Percentiles rank a stretch among this genome's conserved stretches.
These are phyloP conservation scores for Drosophila pseudotalamancana DNA, from an alignment of 2,888 invertebrate genomes.

Conservation along the genomic window DNA sequence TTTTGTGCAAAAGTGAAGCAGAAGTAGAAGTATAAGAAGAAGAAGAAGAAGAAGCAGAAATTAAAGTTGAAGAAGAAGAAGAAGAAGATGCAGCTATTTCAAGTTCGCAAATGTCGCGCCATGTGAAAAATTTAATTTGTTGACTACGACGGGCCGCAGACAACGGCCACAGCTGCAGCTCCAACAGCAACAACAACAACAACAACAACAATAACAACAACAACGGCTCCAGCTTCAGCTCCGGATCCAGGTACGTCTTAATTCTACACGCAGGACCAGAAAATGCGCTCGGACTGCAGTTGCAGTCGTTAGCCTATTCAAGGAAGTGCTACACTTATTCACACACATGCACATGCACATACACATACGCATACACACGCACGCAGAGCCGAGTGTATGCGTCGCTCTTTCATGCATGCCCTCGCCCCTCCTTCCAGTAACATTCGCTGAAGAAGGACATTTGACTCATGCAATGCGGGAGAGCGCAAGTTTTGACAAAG, in stretches of 20 bases:
- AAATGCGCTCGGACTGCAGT: slow-evolving; percentile 10
- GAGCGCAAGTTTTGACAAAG: slow-evolving; percentile 31
- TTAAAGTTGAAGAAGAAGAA: neutral
- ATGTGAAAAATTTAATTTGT: slow-evolving; percentile 41
- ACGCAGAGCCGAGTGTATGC: neutral
- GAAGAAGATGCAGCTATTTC: slow-evolving; percentile 4
- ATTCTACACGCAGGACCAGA: slow-evolving; percentile 16
- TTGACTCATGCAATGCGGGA: slow-evolving; percentile 57
- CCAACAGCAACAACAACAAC: slow-evolving; percentile 1
- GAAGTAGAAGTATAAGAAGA: too few relatives aligned
- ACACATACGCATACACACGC: neutral
- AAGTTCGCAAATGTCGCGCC: slow-evolving; percentile 39
- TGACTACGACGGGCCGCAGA: slow-evolving; percentile 5
- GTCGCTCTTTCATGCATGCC: neutral
- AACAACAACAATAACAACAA: neutral
- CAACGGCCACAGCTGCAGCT: slow-evolving; percentile 4
- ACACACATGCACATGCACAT: slow-evolving; percentile 10
- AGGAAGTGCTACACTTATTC: slow-evolving; percentile 45
- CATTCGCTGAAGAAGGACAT: slow-evolving; percentile 69
- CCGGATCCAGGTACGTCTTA: slow-evolving; percentile 42
- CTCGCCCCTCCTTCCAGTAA: too few relatives aligned
- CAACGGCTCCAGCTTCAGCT: neutral
- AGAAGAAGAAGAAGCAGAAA: neutral
- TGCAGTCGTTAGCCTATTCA: slow-evolving; percentile 14
- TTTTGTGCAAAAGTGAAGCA: neutral